phyloP scores from a whole-genome alignment of 2,888 invertebrate genomes.

The Drosophila lutescens region DNA sequence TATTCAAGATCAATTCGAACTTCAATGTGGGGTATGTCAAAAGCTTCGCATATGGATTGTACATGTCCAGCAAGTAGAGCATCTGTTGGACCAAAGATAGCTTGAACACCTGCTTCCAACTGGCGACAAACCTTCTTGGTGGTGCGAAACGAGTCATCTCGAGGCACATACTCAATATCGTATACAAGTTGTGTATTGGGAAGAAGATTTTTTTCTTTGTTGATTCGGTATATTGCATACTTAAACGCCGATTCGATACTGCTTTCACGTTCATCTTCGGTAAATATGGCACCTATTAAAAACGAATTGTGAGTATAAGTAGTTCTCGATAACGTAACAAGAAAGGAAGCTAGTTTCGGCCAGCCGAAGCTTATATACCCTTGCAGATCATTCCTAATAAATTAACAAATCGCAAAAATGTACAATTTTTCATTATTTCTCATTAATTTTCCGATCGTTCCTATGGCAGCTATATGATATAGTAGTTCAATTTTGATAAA shows the following conservation, averaged over 20 bases:
- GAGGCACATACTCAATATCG: slow-evolving; percentile 95
- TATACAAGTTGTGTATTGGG: slow-evolving; percentile 95
- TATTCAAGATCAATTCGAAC: slow-evolving; percentile 88
- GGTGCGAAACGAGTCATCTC: slow-evolving; percentile 95
- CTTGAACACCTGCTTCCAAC: slow-evolving; percentile 92
- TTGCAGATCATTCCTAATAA: too few relatives aligned
- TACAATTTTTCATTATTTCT: too few relatives aligned
- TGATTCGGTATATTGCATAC: slow-evolving; percentile 96
- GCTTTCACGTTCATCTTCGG: slow-evolving; percentile 94
- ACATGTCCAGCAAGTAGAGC: slow-evolving; percentile 92
- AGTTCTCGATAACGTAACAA: neutral
- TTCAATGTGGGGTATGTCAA: slow-evolving; percentile 96
- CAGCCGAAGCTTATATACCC: too few relatives aligned
- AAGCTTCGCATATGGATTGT: slow-evolving; percentile 93
- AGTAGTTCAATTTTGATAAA: too few relatives aligned
- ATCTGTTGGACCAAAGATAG: slow-evolving; percentile 90
- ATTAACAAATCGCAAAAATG: too few relatives aligned
- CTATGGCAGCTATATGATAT: too few relatives aligned
- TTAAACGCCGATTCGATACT: slow-evolving; percentile 96
- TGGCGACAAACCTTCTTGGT: slow-evolving; percentile 90
- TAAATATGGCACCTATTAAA: slow-evolving; percentile 93
- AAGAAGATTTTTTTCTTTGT: slow-evolving; percentile 92
- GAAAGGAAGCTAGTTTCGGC: too few relatives aligned
- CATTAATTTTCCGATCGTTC: too few relatives aligned
- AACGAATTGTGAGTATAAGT: neutral